Conservation (phyloP, 1,140 invertebrate genomes). For the Diorhabda sublineata region DNA sequence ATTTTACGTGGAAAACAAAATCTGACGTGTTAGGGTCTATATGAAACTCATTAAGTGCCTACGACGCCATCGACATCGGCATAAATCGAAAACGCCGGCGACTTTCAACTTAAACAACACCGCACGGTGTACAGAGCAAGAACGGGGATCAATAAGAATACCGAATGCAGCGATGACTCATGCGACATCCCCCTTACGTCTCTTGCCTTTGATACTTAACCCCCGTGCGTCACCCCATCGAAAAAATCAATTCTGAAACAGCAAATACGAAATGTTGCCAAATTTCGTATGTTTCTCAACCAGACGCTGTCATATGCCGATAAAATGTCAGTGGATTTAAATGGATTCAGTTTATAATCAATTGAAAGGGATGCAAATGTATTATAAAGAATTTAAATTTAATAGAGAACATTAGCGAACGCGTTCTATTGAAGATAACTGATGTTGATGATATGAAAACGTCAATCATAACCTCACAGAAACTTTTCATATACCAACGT, state of each 20-base stretch:
- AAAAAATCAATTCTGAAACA: conserved; percentile 42
- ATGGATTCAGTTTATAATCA: no score
- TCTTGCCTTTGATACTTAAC: conserved; percentile 16
- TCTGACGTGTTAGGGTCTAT: conserved; percentile 6
- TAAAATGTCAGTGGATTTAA: no score
- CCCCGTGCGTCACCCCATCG: conserved; percentile 25
- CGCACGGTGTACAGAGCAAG: conserved; percentile 13
- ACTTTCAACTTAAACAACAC: conserved; percentile 9
- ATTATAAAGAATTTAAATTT: no score
- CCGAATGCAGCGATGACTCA: conserved; percentile 45
- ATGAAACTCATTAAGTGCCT: conserved; percentile 10
- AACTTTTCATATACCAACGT: no score
- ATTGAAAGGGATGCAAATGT: no score
- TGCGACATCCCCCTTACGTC: conserved; percentile 33
- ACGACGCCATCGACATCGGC: neutral
- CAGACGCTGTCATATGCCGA: neutral
- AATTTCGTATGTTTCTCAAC: conserved; percentile 26
- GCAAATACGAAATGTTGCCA: conserved; percentile 45
- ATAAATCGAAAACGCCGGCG: neutral
- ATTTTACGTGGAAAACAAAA: neutral
- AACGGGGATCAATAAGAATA: conserved; percentile 42
- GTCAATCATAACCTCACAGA: no score
- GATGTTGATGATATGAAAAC: no score
- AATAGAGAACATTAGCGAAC: no score
- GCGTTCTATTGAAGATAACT: no score